Conservation (phyloP, 2,888 invertebrate species). For the Aphidoletes aphidimyza region DNA sequence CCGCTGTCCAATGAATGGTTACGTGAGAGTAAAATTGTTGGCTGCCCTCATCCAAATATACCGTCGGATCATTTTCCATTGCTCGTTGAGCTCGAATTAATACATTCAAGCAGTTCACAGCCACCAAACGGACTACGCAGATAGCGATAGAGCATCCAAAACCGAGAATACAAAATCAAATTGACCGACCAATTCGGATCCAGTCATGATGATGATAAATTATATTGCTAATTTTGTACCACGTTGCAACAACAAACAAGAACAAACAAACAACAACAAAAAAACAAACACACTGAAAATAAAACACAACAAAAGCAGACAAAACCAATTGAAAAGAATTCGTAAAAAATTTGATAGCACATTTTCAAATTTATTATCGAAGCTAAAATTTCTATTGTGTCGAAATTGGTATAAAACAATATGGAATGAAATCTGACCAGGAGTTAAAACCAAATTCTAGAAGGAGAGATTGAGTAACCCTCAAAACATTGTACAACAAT, state of each 20-base stretch:
- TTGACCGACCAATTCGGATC: not conserved
- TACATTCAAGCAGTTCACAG: constrained; percentile 77
- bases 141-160: constrained; percentile 72
- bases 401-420: constrained; percentile 7
- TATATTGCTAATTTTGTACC: not conserved
- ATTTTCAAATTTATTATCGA: not conserved
- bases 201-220: not conserved
- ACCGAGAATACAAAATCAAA: not conserved
- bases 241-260: not conserved
- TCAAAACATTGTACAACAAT: not conserved
- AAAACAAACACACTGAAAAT: not conserved
- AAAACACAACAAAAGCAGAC: not conserved
- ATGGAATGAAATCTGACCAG: constrained; percentile 30
- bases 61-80: constrained; percentile 96
- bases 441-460: not conserved
- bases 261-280: not conserved
- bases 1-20: constrained; percentile 94
- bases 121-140: constrained; percentile 84
- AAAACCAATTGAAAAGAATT: not conserved
- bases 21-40: constrained; percentile 95
- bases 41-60: constrained; percentile 97
- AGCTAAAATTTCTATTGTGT: not conserved
- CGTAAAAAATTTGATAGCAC: not conserved
- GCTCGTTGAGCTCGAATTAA: constrained; percentile 90
- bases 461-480: not conserved